Conservation (phyloP, 2,797 vertebrate species). For the Sebastolobus alascanus region DNA sequence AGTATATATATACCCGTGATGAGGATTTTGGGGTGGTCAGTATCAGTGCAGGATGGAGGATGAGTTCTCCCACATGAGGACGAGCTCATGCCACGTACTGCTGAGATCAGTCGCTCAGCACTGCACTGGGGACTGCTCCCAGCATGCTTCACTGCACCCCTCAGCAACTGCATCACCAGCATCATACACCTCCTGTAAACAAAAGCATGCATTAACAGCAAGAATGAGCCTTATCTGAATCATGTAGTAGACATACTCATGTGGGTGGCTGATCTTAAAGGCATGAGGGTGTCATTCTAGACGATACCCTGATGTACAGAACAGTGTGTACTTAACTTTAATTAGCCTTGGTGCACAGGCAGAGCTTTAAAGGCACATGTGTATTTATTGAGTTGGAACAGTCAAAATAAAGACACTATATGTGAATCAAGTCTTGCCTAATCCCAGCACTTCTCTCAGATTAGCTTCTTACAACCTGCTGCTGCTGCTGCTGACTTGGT, state of each 20-base stretch:
- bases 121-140: slow-evolving; percentile 71
- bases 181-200: slow-evolving; percentile 20
- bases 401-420: neutral
- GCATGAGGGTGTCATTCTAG: neutral
- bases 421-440: neutral
- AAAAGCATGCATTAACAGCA: neutral
- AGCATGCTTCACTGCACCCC: slow-evolving; percentile 32
- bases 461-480: slow-evolving; percentile 28
- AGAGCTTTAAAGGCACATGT: neutral
- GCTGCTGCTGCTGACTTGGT: slow-evolving; percentile 1
- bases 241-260: too few species aligned
- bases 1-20: too few species aligned
- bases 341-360: neutral
- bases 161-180: slow-evolving; percentile 37
- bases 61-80: slow-evolving; percentile 63
- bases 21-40: too few species aligned
- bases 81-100: slow-evolving; percentile 74
- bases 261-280: neutral
- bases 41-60: too few species aligned
- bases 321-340: neutral
- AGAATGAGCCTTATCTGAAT: too few species aligned
- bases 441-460: slow-evolving; percentile 29
- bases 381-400: neutral
- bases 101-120: neutral
- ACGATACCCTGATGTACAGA: neutral